These are phyloP conservation scores for Drosophila demipolita DNA, from an alignment of 2,888 invertebrate genomes.

Conservation along the genomic window DNA sequence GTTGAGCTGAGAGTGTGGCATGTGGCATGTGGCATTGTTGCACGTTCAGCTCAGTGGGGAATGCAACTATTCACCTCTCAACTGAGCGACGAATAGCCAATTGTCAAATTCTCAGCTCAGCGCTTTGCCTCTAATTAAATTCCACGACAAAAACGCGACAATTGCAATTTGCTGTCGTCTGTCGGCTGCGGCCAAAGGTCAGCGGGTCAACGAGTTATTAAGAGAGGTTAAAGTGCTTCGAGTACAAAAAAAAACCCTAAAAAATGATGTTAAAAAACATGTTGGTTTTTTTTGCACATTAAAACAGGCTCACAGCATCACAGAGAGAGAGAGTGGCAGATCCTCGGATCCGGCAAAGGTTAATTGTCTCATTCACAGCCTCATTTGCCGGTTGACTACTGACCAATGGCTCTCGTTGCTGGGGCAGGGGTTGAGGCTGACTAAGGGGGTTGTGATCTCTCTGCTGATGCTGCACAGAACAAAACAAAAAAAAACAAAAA, in stretches of 20 bases:
- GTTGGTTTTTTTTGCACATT: conserved; percentile 31
- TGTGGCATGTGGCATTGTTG: conserved; percentile 53
- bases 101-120: conserved; percentile 31
- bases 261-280: conserved; percentile 53
- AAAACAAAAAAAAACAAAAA: neutral
- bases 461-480: conserved; percentile 52
- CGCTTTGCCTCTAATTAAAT: conserved; percentile 60
- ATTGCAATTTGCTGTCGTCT: conserved; percentile 31
- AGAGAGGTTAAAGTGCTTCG: conserved; percentile 18
- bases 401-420: conserved; percentile 42
- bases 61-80: conserved; percentile 7
- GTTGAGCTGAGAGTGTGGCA: conserved; percentile 23
- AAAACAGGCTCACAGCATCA: conserved; percentile 59
- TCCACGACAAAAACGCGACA: conserved; percentile 29
- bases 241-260: neutral
- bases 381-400: conserved; percentile 23
- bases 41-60: conserved; percentile 41
- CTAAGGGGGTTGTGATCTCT: conserved; percentile 34
- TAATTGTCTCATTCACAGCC: conserved; percentile 51
- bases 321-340: conserved; percentile 20
- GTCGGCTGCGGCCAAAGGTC: conserved; percentile 43
- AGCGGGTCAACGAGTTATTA: conserved; percentile 45
- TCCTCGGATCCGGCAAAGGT: conserved; percentile 54
- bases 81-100: conserved; percentile 15
- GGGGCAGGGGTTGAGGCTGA: neutral